Base-by-base conservation (phyloP, 2,113 vertebrate genomes). In the Leptocoma aspasia region DNA sequence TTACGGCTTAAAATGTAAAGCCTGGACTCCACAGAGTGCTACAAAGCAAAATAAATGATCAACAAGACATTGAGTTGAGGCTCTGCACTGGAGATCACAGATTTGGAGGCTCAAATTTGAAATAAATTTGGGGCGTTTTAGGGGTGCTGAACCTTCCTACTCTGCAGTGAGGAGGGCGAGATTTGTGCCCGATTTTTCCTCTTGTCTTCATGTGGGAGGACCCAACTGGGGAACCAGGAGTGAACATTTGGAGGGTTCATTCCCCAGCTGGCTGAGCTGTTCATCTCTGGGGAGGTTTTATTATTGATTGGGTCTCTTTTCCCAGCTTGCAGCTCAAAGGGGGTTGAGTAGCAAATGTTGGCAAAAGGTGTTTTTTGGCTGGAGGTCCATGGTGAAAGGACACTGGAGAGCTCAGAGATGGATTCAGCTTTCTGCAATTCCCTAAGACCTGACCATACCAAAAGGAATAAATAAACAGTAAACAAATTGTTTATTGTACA, bases 311-410 rank as follows among this genome's bases (percentile, higher is more conserved):
- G 5, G 9, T 54, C 35, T 73, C 53, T 65, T 30, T 26, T 0
- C 2, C 31, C 61, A 54, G 9, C n/a, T 53, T 59, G 39, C 57
- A 37, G 26, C 50, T 81, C 42, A 6, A 2, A 13, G 1, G 2
- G 20, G 13, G 14, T 24, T 75, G 69, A 79, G 81, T 1, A 41
- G 37, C 2, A 5, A 57, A 13, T 0, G 1, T 0, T 56, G 75
- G 49, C 44, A 35, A 27, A 57, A n/a, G 20, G 7, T 8, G 0
- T 39, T 73, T 49, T 75, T 35, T 7, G 10, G 33, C 18, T 35
- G 42, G 39, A 75, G 11, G 31, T 37, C 45, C 15, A 4, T 26
- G 82, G 26, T 11, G 47, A 78, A 86, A 90, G n/a, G 19, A 8
- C 14, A 15, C 17, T 7, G 27, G 44, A 23, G 50, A 65, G 21